A percentile compares a stretch with the other conserved stretches of the same genome.
phyloP scores from a whole-genome alignment of 2,113 vertebrate genomes.

The Heptranchias perlo region DNA sequence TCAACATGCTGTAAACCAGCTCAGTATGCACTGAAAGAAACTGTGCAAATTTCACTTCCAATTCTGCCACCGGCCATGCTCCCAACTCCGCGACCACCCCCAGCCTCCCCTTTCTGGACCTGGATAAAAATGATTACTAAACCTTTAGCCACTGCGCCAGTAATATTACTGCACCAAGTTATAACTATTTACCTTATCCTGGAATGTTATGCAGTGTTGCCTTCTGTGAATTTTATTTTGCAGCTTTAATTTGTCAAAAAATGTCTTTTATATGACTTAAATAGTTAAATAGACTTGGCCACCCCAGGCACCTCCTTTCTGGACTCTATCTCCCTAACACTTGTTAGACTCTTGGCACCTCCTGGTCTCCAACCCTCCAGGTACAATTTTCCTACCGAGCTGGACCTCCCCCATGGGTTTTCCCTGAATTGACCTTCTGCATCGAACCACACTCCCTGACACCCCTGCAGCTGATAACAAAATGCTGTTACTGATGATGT shows the following conservation, averaged over 20 bases:
- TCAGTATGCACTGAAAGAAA: background rate
- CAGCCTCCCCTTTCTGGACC: background rate
- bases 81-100: background rate
- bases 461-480: background rate
- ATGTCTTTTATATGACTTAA: background rate
- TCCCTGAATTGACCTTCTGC: background rate
- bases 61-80: background rate
- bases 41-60: background rate
- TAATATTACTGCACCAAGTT: background rate
- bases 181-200: background rate
- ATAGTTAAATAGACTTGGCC: background rate
- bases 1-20: background rate
- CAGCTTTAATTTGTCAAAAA: background rate
- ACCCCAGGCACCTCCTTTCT: background rate
- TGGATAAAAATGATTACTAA: background rate
- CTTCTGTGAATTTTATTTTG: background rate
- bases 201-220: no score
- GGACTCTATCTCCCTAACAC: background rate
- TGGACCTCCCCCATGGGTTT: background rate
- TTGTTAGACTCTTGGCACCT: background rate
- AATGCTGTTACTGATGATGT: background rate
- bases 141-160: background rate
- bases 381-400: background rate
- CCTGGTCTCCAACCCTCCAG: background rate
- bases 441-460: background rate